These are phyloP conservation scores for Enteromius afrohamiltoni DNA, from an alignment of 2,797 vertebrate genomes.

Conservation along the genomic window DNA sequence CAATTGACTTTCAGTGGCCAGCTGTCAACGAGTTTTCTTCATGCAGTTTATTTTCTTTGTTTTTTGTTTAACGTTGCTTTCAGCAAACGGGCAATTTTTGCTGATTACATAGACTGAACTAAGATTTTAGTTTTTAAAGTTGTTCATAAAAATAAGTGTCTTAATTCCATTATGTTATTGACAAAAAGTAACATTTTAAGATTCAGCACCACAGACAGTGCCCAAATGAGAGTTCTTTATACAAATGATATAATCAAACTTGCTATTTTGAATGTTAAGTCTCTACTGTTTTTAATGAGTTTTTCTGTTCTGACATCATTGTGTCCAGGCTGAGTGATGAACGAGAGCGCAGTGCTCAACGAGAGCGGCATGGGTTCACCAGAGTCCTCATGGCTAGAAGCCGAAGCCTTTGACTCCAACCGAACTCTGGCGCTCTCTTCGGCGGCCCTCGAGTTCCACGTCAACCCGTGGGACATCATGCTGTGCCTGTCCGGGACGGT, in stretches of 20 bases:
- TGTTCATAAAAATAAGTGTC: neutral
- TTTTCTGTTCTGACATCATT: neutral
- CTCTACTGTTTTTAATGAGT: neutral
- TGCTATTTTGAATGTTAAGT: neutral
- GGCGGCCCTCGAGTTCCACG: conserved; percentile 74
- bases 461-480: conserved; percentile 97
- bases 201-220: conserved; percentile 65
- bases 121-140: neutral
- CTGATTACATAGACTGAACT: too few species aligned
- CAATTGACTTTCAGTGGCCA: neutral
- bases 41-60: neutral
- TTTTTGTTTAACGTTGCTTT: neutral
- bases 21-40: neutral
- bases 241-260: neutral
- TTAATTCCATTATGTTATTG: neutral
- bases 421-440: conserved; percentile 73
- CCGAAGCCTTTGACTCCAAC: conserved; percentile 71
- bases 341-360: conserved; percentile 76
- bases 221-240: neutral
- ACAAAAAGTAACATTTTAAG: neutral
- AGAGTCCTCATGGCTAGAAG: conserved; percentile 66
- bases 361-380: conserved; percentile 69
- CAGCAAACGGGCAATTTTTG: neutral
- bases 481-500: conserved; percentile 95
- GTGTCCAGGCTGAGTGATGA: conserved; percentile 68